A percentile compares a stretch with the other conserved stretches of the same genome.
phyloP scores from a whole-genome alignment of 2,113 vertebrate genomes.

The Cisticola juncidis region DNA sequence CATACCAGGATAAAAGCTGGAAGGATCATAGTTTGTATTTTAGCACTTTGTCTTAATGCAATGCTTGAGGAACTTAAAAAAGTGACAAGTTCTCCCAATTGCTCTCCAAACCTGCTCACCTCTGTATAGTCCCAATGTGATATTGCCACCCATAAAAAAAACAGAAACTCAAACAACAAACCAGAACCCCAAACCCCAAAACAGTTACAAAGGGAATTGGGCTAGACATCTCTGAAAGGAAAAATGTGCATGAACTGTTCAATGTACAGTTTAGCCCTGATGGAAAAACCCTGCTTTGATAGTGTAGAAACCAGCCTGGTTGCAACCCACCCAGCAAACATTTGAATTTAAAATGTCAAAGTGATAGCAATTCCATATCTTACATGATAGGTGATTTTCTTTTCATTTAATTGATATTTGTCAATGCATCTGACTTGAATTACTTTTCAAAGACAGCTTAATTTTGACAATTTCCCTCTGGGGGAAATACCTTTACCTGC shows the following conservation, averaged over 20 bases:
- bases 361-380: not conserved
- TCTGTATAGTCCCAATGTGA: not conserved
- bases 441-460: not conserved
- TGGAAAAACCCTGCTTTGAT: not conserved
- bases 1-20: not conserved
- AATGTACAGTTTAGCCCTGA: not conserved
- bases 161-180: not conserved
- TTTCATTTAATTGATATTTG: not conserved
- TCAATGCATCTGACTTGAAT: not conserved
- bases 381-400: not conserved
- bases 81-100: not conserved
- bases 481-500: constrained; percentile 32
- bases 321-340: not conserved
- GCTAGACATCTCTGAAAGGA: not conserved
- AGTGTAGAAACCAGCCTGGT: not conserved
- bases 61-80: not conserved
- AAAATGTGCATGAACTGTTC: not conserved
- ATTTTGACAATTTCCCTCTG: constrained; percentile 27
- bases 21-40: not conserved
- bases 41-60: not conserved
- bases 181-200: not conserved
- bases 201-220: not conserved
- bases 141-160: not conserved
- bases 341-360: not conserved
- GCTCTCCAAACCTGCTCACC: not conserved